Evolutionary conservation across 2,113 vertebrate species (phyloP).

Genomic region (Dolichallabes microphthalmus): DNA sequence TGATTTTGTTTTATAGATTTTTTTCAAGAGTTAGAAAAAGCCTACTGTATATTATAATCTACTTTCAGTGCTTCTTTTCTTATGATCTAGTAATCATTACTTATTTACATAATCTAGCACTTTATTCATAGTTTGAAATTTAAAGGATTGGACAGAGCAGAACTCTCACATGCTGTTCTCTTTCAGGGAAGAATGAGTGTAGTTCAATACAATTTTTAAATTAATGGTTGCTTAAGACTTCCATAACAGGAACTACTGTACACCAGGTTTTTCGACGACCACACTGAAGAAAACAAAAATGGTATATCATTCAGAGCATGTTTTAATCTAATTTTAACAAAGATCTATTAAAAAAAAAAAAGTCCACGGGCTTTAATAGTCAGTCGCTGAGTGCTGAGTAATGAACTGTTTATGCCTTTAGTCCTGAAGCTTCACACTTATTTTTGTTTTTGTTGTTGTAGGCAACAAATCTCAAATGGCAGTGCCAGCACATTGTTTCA

Average conservation of each 20-base stretch:
- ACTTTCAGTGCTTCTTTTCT: background rate
- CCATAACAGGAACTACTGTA: background rate
- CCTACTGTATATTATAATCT: background rate
- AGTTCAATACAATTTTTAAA: constrained; percentile 1
- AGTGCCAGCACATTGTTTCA: constrained; percentile 30
- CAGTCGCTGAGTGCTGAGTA: background rate
- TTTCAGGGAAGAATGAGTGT: constrained; percentile 12
- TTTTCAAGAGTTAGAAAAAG: background rate
- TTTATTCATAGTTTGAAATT: background rate
- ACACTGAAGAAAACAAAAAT: background rate
- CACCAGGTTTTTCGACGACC: background rate
- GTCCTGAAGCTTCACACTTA: constrained; percentile 3
- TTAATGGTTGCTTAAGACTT: background rate
- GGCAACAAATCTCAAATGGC: constrained; percentile 35
- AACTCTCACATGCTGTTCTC: constrained; percentile 18
- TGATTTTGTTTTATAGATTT: background rate
- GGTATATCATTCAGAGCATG: background rate
- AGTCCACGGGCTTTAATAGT: constrained; percentile 3
- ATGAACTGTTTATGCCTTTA: constrained; percentile 32
- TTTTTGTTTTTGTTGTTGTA: constrained; percentile 13
- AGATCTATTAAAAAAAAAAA: background rate
- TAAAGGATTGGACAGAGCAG: background rate
- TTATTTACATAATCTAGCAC: constrained; percentile 35
- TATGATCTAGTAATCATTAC: too few relatives aligned
- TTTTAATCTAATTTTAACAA: background rate